phyloP scores from a whole-genome alignment of 2,888 invertebrate species.

The Rhyacophila evoluta region DNA sequence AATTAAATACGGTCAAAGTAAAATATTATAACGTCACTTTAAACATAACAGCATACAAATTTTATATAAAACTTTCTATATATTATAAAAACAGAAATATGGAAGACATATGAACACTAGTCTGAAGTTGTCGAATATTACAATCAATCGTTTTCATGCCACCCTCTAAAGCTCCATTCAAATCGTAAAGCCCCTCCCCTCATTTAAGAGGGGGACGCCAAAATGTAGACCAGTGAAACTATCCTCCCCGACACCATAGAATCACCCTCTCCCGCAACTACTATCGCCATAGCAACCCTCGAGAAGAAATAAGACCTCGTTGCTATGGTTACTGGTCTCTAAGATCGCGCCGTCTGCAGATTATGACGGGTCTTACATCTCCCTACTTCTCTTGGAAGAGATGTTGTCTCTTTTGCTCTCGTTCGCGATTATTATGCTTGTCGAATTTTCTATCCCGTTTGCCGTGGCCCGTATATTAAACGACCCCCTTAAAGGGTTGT shows the following conservation, averaged over 20 bases:
- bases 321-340: constrained; percentile 51
- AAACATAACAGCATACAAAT: too few relatives aligned
- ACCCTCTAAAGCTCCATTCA: constrained; percentile 1
- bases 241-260: constrained; percentile 30
- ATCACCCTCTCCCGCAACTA: constrained; percentile 21
- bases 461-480: constrained; percentile 32
- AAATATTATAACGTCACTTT: too few relatives aligned
- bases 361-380: constrained; percentile 51
- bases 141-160: constrained; percentile 41
- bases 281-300: constrained; percentile 50
- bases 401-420: constrained; percentile 32
- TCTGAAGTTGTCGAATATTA: constrained; percentile 44
- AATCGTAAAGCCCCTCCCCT: background rate
- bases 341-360: constrained; percentile 53
- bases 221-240: constrained; percentile 36
- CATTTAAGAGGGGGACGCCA: background rate
- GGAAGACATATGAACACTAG: too few relatives aligned
- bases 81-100: too few relatives aligned
- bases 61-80: too few relatives aligned
- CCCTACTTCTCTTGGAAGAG: constrained; percentile 19
- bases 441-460: constrained; percentile 25
- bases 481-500: constrained; percentile 11
- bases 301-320: constrained; percentile 54
- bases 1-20: too few relatives aligned
- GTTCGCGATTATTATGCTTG: background rate